phyloP scores from a whole-genome alignment of 2,888 invertebrate species.

The Pollenia labialis region DNA sequence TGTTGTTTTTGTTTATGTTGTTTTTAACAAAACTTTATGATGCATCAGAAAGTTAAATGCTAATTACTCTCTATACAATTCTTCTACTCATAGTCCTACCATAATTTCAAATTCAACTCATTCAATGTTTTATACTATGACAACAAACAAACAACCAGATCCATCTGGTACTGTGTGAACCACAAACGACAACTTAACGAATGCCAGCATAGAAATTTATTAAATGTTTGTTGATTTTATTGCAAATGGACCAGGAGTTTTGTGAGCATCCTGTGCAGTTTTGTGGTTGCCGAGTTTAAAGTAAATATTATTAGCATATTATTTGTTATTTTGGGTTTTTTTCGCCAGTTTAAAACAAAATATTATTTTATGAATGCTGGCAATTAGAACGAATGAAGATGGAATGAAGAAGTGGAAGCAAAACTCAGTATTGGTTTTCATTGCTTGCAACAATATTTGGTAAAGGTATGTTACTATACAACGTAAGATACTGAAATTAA shows the following conservation, averaged over 20 bases:
- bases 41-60: constrained; percentile 71
- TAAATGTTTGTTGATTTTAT: constrained; percentile 6
- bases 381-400: background rate
- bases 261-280: constrained; percentile 42
- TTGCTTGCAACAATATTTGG: background rate
- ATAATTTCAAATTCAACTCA: constrained; percentile 58
- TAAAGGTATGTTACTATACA: background rate
- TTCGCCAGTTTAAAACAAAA: constrained; percentile 60
- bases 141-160: constrained; percentile 40
- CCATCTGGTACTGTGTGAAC: constrained; percentile 3
- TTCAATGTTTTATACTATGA: constrained; percentile 53
- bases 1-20: constrained; percentile 46
- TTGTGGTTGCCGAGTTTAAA: constrained; percentile 48
- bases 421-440: background rate
- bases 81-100: constrained; percentile 8
- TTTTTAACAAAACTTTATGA: constrained; percentile 69
- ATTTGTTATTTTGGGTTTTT: constrained; percentile 66
- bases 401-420: background rate
- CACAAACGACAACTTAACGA: constrained; percentile 13
- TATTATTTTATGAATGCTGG: constrained; percentile 45
- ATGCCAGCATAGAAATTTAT: constrained; percentile 17
- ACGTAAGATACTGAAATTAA: background rate
- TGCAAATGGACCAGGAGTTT: constrained; percentile 42
- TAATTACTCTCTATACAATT: constrained; percentile 58
- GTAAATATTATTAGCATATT: constrained; percentile 69